Conservation (phyloP, 2,888 invertebrate genomes). For the Carterocephalus palaemon region DNA sequence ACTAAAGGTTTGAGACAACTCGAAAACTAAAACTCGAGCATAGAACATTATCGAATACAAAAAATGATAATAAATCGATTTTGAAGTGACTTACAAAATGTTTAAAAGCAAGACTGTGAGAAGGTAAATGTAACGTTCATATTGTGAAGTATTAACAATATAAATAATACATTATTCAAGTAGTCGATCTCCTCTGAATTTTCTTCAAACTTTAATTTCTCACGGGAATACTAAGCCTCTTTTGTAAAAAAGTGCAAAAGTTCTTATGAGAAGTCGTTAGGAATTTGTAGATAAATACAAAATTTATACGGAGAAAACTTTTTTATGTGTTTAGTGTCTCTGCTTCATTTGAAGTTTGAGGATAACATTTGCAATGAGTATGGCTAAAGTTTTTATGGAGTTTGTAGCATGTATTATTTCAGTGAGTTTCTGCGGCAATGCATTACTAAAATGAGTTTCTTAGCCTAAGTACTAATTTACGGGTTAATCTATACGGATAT, state of each 20-base stretch:
- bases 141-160: conserved; percentile 16
- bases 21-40: too few species aligned
- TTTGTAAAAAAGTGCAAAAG: conserved; percentile 23
- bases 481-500: too few species aligned
- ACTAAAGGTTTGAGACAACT: too few species aligned
- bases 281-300: conserved; percentile 20
- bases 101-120: not conserved
- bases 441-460: too few species aligned
- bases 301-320: conserved; percentile 16
- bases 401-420: too few species aligned
- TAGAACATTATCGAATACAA: too few species aligned
- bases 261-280: conserved; percentile 18
- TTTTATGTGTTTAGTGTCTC: conserved; percentile 3
- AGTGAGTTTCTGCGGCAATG: too few species aligned
- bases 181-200: conserved; percentile 7
- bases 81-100: too few species aligned
- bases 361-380: too few species aligned
- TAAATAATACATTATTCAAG: conserved; percentile 24
- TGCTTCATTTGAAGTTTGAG: not conserved
- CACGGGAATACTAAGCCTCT: conserved; percentile 20
- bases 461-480: too few species aligned
- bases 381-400: too few species aligned
- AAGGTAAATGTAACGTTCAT: not conserved
- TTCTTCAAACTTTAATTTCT: conserved; percentile 24
- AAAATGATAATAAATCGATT: too few species aligned